Base-by-base conservation (phyloP, 37 sponge, comb jelly and placozoan species). In the Crambe crambe region DNA sequence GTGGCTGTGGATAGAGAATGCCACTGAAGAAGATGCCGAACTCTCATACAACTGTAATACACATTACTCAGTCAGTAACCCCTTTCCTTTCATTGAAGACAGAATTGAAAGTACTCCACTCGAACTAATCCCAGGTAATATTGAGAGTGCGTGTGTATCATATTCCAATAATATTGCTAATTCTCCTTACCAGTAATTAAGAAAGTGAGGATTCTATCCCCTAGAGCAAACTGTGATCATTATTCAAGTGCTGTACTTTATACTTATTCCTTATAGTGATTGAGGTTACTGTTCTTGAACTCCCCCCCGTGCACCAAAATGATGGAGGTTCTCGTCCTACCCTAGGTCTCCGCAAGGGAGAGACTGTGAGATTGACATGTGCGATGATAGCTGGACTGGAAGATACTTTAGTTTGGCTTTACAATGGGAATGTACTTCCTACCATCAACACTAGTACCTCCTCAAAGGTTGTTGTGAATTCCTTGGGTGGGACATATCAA, bases 1-100 rank as follows among this genome's bases (percentile, higher is more conserved):
- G 22, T 71, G 58, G 56, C 75, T 86, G 0, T 59, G 73, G 68
- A 86, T 86, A 39, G 87, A 86, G 0, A 74, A 86, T 68, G 87
- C 66, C 1, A 79, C 60, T 5, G 68, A 58, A 27, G 38, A 68
- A 3, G 87, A 86, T 86, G 75, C 39, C 2, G 68, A 54, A 9
- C 2, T 57, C 25, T 12, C 30, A 12, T 73, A 73, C 36, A 31
- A 1, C 0, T 73, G 74, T 54, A 6, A 9, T 23, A 44, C 27
- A 42, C 2, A 3, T 18, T 42, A 29, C 23, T 42, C 43, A 23
- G 12, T 31, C 34, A 17, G 26, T 32, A 54, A 27, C n/a, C 74
- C 74, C 5, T 30, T 27, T 21, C 57, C 1, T n/a, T n/a, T n/a
- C n/a, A n/a, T n/a, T 12, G 22, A 42, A 38, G 6, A 17, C 2